Evolutionary conservation across 2,113 vertebrate species (phyloP).

Genomic region (Seriola aureovittata): DNA sequence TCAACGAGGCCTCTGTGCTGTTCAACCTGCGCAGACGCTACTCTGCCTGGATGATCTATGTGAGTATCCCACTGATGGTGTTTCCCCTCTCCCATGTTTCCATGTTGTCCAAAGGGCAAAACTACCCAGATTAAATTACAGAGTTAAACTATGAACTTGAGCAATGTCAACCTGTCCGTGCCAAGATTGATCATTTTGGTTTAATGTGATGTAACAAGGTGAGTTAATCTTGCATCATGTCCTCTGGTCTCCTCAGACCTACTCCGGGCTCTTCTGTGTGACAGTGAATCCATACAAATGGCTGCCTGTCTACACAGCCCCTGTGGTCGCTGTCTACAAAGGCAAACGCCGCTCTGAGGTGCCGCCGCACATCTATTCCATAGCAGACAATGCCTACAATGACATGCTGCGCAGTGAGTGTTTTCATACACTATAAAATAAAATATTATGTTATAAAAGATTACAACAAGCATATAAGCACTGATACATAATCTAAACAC

Average conservation of each 20-base stretch:
- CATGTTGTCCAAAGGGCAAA: conserved; percentile 18
- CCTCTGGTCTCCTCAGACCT: conserved; percentile 84
- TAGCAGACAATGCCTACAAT: conserved; percentile 94
- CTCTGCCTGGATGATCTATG: conserved; percentile 95
- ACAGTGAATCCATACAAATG: conserved; percentile 97
- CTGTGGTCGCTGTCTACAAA: conserved; percentile 92
- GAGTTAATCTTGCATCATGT: background rate
- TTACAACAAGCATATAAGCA: background rate
- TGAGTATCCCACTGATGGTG: conserved; percentile 77
- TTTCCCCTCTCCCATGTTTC: conserved; percentile 7
- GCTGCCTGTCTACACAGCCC: conserved; percentile 91
- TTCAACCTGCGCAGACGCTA: conserved; percentile 91
- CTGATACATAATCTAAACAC: background rate
- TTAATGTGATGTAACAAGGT: background rate
- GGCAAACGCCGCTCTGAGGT: conserved; percentile 91
- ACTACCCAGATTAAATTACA: conserved; percentile 28
- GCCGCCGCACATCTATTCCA: conserved; percentile 93
- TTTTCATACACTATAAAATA: background rate
- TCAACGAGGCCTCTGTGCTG: conserved; percentile 93
- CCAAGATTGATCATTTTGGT: background rate
- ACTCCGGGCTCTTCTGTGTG: conserved; percentile 96
- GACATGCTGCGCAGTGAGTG: conserved; percentile 95
- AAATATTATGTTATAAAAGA: background rate
- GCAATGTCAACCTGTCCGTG: conserved; percentile 12
- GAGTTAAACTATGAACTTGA: conserved; percentile 20